Evolutionary conservation across 2,888 invertebrate species (phyloP), one percentile per base, ranked within the genome.

Genomic region (Lasioglossum morio): DNA sequence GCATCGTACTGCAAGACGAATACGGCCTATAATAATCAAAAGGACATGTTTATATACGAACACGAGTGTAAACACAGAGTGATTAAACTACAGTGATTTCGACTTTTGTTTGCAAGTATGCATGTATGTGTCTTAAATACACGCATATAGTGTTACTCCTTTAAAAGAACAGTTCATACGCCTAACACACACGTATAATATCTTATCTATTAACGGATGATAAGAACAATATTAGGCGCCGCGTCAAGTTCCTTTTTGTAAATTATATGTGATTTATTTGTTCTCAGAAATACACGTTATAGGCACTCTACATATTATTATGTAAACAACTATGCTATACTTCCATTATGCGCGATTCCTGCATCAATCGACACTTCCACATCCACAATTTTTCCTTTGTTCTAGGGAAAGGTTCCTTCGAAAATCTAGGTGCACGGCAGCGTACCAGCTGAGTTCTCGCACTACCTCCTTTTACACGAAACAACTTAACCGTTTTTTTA

Each of bases 221-320:
- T 82, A 85, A 88, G 82, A 87, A 81, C 79, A 88, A 89, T 82
- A 88, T 88, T 82, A 88, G 88, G 74, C 79, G 89, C 83, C 87
- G 83, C 87, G 84, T 87, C 89, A 87, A 89, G 89, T 88, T 89
- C 89, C 89, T 89, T 88, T 88, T 89, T 83, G 81, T 89, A 89
- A 88, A 88, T 88, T 89, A 86, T 84, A 89, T 88, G 86, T 89
- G 88, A 86, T 89, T 89, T 83, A 87, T 89, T 89, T 88, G 89
- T 86, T 89, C 89, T 89, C 88, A 84, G 86, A 88, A 89, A 89
- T 89, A 89, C 77, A 89, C 85, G 87, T 88, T 87, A 85, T 87
- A 88, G 87, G 88, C 88, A 89, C 85, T 88, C 82, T 88, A 87
- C 74, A 81, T 85, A 81, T 84, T 81, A 82, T 70, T 63, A 63